Percentiles rank a stretch among this genome's conserved stretches.
These are phyloP conservation scores for Margaritifera margaritifera DNA, from an alignment of 2,888 invertebrate genomes.

Conservation along the genomic window DNA sequence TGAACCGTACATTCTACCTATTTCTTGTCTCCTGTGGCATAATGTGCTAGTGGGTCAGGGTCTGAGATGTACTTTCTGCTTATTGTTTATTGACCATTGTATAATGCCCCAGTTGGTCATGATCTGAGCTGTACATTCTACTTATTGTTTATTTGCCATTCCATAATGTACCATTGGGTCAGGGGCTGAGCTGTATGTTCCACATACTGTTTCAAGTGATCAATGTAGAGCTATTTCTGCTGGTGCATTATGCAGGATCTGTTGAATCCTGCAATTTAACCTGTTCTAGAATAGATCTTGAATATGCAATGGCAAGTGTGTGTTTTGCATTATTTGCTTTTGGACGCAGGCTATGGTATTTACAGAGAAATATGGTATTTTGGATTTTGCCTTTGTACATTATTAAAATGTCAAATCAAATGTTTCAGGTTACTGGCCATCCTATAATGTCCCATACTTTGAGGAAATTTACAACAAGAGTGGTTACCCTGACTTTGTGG, in stretches of 20 bases:
- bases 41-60: too few relatives aligned
- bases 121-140: too few relatives aligned
- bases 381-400: background rate
- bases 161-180: too few relatives aligned
- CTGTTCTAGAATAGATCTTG: background rate
- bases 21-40: too few relatives aligned
- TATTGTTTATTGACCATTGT: too few relatives aligned
- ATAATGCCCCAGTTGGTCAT: too few relatives aligned
- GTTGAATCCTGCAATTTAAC: too few relatives aligned
- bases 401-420: slow-evolving; percentile 2
- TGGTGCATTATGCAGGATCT: background rate
- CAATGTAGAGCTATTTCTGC: background rate
- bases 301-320: background rate
- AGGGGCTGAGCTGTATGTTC: too few relatives aligned
- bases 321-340: background rate
- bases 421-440: slow-evolving; percentile 68
- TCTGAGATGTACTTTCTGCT: too few relatives aligned
- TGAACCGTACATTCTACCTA: too few relatives aligned
- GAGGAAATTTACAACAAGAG: slow-evolving; percentile 67
- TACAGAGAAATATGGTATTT: background rate
- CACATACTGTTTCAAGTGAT: background rate
- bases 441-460: slow-evolving; percentile 71
- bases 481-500: slow-evolving; percentile 66
- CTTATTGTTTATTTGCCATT: too few relatives aligned
- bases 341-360: background rate